These are phyloP conservation scores for Drosophila takahashii DNA, from an alignment of 1,140 invertebrate genomes.

Conservation along the genomic window DNA sequence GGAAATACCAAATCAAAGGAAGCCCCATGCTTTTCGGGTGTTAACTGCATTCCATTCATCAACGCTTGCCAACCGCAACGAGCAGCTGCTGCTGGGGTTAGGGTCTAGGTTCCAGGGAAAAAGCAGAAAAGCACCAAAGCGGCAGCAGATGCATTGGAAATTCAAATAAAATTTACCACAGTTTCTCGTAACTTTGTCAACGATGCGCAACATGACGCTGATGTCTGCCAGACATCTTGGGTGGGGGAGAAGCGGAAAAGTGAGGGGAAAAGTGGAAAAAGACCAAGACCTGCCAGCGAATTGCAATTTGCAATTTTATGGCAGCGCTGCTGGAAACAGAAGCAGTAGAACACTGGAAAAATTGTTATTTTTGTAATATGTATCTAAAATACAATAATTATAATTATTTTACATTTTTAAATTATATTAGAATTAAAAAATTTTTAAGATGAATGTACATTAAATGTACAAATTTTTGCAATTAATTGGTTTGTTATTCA, in stretches of 20 bases:
- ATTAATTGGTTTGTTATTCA: no score
- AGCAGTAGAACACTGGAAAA: constrained; percentile 27
- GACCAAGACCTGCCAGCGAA: constrained; percentile 71
- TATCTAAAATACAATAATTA: no score
- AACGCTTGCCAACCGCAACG: constrained; percentile 76
- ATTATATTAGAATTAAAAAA: no score
- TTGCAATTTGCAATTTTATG: constrained; percentile 83
- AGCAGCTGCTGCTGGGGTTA: constrained; percentile 25
- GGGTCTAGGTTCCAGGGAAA: neutral
- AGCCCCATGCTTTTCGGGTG: constrained; percentile 59
- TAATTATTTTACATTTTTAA: no score
- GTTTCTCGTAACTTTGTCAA: constrained; percentile 81
- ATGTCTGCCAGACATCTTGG: constrained; percentile 44
- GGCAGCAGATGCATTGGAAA: constrained; percentile 72
- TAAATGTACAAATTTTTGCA: no score
- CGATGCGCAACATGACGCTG: constrained; percentile 75
- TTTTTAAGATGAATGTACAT: no score
- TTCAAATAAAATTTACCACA: constrained; percentile 83
- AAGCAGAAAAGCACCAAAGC: neutral
- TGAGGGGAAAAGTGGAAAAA: constrained; percentile 47
- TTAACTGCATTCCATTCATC: constrained; percentile 83
- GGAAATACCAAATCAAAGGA: constrained; percentile 53
- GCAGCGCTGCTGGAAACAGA: constrained; percentile 63
- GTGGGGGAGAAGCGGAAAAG: constrained; percentile 24
- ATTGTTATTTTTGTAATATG: no score